Conservation (phyloP, 2,113 vertebrate species). For the Gambusia holbrooki region DNA sequence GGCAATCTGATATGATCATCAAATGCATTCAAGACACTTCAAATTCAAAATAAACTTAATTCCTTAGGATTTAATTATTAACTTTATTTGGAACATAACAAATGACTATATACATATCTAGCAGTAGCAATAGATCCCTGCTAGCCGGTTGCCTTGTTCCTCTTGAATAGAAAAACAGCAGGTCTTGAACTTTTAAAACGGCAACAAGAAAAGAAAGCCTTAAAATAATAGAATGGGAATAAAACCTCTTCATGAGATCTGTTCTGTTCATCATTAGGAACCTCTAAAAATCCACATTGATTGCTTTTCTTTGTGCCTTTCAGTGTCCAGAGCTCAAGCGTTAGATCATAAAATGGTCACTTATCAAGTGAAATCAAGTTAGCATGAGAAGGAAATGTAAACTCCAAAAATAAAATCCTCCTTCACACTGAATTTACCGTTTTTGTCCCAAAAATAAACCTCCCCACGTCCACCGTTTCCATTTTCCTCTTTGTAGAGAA, state of each 20-base stretch:
- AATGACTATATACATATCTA: constrained; percentile 91
- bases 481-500: constrained; percentile 18
- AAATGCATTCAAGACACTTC: constrained; percentile 56
- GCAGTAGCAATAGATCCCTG: constrained; percentile 71
- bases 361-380: constrained; percentile 35
- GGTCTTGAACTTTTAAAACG: constrained; percentile 72
- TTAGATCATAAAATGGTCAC: constrained; percentile 44
- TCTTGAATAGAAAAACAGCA: constrained; percentile 76
- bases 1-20: constrained; percentile 46
- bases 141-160: constrained; percentile 61
- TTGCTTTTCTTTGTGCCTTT: constrained; percentile 33
- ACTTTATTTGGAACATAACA: constrained; percentile 93
- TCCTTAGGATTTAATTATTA: constrained; percentile 72
- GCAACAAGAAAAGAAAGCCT: not conserved
- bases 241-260: constrained; percentile 55
- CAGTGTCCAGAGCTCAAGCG: constrained; percentile 19
- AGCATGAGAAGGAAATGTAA: constrained; percentile 37
- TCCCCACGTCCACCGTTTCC: constrained; percentile 24
- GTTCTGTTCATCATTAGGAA: constrained; percentile 34
- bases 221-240: constrained; percentile 44
- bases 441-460: constrained; percentile 53
- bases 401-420: constrained; percentile 69
- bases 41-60: constrained; percentile 58
- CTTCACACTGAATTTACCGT: constrained; percentile 27
- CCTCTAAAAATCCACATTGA: constrained; percentile 16